Evolutionary conservation across 1,140 invertebrate genomes (phyloP).

Genomic region (Heliconius congener): DNA sequence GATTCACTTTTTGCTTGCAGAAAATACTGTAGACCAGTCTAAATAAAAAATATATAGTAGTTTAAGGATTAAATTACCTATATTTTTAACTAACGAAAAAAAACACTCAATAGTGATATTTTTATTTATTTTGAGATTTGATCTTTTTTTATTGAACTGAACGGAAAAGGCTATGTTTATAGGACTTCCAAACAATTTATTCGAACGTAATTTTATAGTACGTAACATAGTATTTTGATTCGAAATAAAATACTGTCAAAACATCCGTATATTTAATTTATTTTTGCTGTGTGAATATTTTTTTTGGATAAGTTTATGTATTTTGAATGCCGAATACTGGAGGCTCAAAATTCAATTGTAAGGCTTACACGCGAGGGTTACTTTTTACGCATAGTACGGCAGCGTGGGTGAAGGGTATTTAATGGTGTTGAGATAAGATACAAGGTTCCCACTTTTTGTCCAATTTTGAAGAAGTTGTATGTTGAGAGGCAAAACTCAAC

Average conservation of each 20-base stretch:
- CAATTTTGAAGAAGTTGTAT: not conserved
- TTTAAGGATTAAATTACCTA: too few species aligned
- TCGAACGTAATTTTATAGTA: not conserved
- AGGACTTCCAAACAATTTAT: not conserved
- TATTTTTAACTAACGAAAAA: too few species aligned
- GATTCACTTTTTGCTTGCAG: too few species aligned
- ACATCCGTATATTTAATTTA: not conserved
- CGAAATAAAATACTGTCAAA: not conserved
- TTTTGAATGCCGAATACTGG: not conserved
- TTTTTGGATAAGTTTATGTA: not conserved
- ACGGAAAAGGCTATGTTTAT: not conserved
- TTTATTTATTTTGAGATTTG: not conserved
- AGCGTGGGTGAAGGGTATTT: too few species aligned
- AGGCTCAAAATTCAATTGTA: not conserved
- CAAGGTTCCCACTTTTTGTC: too few species aligned
- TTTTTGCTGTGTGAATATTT: not conserved
- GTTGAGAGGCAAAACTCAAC: not conserved
- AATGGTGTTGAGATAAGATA: too few species aligned
- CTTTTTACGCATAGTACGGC: too few species aligned
- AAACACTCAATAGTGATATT: not conserved
- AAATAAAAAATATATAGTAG: too few species aligned
- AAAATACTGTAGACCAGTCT: too few species aligned
- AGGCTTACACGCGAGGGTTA: too few species aligned
- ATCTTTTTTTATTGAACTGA: not conserved
- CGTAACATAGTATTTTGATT: not conserved